Evolutionary conservation across 30 jellyfish, hydroid and myxozoan species (phyloP).

Genomic region (Cassiopea xamachana): DNA sequence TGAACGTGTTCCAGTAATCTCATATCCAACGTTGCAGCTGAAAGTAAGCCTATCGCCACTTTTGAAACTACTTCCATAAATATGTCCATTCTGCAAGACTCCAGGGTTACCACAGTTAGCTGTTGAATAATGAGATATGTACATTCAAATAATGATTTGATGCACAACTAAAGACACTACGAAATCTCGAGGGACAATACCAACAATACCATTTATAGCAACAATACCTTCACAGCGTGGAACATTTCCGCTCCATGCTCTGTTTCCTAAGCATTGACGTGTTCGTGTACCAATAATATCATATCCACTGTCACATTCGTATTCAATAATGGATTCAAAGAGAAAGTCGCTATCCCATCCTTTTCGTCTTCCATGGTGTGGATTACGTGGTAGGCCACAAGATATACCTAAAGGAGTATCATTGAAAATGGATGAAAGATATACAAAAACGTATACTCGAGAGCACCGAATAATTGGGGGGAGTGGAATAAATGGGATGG

Average conservation of each 20-base stretch:
- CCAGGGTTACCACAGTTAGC: slow-evolving; percentile 64
- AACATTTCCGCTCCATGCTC: slow-evolving; percentile 26
- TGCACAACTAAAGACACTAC: background rate
- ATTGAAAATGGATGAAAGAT: background rate
- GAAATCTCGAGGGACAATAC: background rate
- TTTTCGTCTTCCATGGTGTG: background rate
- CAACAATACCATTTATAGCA: background rate
- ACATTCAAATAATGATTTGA: background rate
- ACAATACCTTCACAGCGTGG: background rate
- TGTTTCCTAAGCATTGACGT: slow-evolving; percentile 27
- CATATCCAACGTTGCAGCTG: slow-evolving; percentile 33
- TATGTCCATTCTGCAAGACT: slow-evolving; percentile 10
- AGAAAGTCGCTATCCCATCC: background rate
- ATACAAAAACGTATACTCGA: too few relatives aligned
- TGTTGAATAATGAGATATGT: background rate
- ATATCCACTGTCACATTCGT: slow-evolving; percentile 26
- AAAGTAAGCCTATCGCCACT: slow-evolving; percentile 2
- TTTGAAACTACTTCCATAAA: background rate
- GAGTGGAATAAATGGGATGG: too few relatives aligned
- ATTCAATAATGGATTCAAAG: slow-evolving; percentile 1
- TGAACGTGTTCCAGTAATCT: background rate
- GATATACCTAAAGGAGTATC: background rate
- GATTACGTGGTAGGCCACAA: background rate
- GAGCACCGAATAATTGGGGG: too few relatives aligned
- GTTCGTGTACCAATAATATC: slow-evolving; percentile 6